A percentile compares a stretch with the other conserved stretches of the same genome.
Evolutionary conservation across 1,140 invertebrate genomes (phyloP).

Genomic region (Mercenaria mercenaria): DNA sequence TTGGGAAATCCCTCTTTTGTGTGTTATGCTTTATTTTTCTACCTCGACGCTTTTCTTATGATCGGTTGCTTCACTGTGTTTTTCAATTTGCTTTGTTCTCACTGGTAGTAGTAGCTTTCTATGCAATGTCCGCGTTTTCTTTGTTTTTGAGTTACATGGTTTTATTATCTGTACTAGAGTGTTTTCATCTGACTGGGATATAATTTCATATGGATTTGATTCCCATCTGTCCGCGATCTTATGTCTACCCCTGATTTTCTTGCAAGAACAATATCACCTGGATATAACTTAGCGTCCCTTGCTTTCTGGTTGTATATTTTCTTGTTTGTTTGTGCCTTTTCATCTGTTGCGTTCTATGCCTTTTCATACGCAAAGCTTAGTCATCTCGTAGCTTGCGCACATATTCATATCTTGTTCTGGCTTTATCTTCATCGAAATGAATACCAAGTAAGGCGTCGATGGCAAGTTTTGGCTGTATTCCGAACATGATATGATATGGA

Average conservation of each 20-base stretch:
- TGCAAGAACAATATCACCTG: neutral
- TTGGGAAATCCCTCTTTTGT: too few relatives aligned
- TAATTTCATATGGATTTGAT: neutral
- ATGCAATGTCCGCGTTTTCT: neutral
- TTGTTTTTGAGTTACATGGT: neutral
- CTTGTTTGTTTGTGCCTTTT: neutral
- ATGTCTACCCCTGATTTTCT: neutral
- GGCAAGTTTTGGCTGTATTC: neutral
- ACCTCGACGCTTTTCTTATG: too few relatives aligned
- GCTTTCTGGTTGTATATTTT: neutral
- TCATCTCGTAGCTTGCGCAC: neutral
- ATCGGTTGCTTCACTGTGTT: too few relatives aligned
- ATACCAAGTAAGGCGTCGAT: neutral
- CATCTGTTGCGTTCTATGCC: neutral
- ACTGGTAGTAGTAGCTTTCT: neutral
- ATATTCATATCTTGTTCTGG: neutral
- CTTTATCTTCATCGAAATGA: neutral
- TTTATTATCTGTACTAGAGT: neutral
- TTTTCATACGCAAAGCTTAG: neutral
- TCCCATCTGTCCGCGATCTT: slow-evolving; percentile 28
- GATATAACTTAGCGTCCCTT: neutral
- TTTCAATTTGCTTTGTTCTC: neutral
- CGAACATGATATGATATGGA: neutral
- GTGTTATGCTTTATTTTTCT: too few relatives aligned
- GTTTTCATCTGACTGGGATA: neutral